Evolutionary conservation across 2,113 vertebrate genomes (phyloP), one percentile per base, ranked within the genome.

Genomic region (Donacobius atricapilla): DNA sequence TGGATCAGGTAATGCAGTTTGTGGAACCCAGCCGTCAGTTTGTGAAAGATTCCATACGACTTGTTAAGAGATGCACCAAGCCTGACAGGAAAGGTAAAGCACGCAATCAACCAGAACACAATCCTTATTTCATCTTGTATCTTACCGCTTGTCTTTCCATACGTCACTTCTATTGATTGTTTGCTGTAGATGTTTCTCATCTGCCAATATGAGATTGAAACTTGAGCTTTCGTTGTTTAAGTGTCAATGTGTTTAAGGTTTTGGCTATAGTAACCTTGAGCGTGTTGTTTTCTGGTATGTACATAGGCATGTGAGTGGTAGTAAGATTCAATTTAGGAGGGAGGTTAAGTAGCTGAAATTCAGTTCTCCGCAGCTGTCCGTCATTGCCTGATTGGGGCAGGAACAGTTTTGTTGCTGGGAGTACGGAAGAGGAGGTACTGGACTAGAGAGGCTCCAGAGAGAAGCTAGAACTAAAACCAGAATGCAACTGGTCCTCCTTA

Each of bases 1-100:
- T 99, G 99, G 99, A 99, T 95, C 99, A 99, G 96, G 98, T 99
- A 12, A 99, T 99, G 99, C 99, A 99, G 44, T 99, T 99, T 35
- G 99, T 99, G 33, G 99, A 99, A 95, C 99, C 99, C 58, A 99
- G 99, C 63, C 98, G 99, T 75, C 99, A 99, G 89, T 99, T 99
- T 90, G 99, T 99, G 61, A 99, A 99, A 93, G 99, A 99, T 86
- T 99, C 99, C 4, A 99, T 99, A 88, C 98, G 99, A n/a, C 99
- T 99, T 23, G 99, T 99, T 13, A 99, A 99, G 90, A 98, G 99
- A 90, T 99, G 99, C 87, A 99, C 99, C 28, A 99, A 99, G 91
- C 99, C 99, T n/a, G 99, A 99, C 92, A 98, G 99, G 87, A 99
- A 99, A 99, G 99, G 99, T 99, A 98, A 88, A 65, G 18, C 58